Evolutionary conservation across 2,888 invertebrate species (phyloP), one percentile per base, ranked within the genome.

Genomic region (Andrena bucephala): DNA sequence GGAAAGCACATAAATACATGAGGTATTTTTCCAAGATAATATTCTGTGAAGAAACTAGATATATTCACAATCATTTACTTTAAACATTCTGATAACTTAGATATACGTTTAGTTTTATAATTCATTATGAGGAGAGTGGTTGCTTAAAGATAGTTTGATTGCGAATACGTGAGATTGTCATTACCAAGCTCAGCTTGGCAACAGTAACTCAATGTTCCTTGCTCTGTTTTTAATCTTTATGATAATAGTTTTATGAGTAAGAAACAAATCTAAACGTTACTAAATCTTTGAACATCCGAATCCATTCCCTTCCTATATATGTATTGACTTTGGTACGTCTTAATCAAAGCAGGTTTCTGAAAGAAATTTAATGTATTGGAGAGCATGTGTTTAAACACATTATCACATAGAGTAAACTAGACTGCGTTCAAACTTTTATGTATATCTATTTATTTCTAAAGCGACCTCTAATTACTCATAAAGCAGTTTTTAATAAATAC

Each of bases 341-440:
- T 85, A 77, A 76, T 76, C 84, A 89, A 87, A 84, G 78, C 89
- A 85, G 85, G 75, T 84, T 85, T 88, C 87, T 88, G 87, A 78
- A 89, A 88, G 63, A 83, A 83, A 87, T 78, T 86, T 69, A 62
- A 36, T 69, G 72, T 71, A 76, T 81, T 63, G 68, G 27, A 72
- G 42, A 85, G 71, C 52, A 74, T 42, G 57, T 68, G 42, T 75
- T 83, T 66, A 77, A 74, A 80, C 81, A 79, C 50, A 52, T 57
- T 72, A 67, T 65, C 62, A 60, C 29, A 77, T 65, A 66, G 54
- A 74, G 36, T 73, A 81, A 48, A 69, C 48, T 65, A 20, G 50
- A 52, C 63, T 69, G 69, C 63, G 50, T 75, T 67, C 63, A 63
- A 62, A 77, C 65, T 70, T 60, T 68, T 82, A 70, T 42, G 42